These are phyloP conservation scores for Tuberolachnus salignus DNA, from an alignment of 2,888 invertebrate species.

Conservation along the genomic window DNA sequence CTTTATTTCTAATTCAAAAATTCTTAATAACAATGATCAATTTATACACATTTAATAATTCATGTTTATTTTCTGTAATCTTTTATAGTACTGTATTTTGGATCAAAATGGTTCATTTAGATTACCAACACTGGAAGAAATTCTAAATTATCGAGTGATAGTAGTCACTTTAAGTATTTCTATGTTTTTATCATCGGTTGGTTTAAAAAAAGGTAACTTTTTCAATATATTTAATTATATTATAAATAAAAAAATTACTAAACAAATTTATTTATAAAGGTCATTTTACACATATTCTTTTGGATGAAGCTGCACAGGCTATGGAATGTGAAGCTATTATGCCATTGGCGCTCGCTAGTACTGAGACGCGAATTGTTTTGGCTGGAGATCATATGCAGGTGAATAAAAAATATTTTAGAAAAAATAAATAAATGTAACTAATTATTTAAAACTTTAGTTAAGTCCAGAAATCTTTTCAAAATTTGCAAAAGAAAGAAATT, in stretches of 20 bases:
- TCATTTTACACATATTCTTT: constrained; percentile 78
- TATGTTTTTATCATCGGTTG: constrained; percentile 73
- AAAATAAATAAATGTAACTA: constrained; percentile 21
- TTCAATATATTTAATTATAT: not conserved
- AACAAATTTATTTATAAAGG: constrained; percentile 61
- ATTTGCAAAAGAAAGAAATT: constrained; percentile 72
- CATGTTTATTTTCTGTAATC: constrained; percentile 42
- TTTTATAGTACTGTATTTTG: constrained; percentile 74
- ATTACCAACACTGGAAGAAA: constrained; percentile 74
- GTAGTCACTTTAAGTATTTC: constrained; percentile 82
- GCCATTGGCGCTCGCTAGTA: constrained; percentile 76
- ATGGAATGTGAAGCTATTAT: constrained; percentile 85
- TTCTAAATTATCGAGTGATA: constrained; percentile 73
- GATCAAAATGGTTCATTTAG: constrained; percentile 68
- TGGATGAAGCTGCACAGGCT: constrained; percentile 87
- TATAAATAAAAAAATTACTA: not conserved
- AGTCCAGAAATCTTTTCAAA: constrained; percentile 81
- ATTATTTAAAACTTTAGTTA: constrained; percentile 65
- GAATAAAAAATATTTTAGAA: not conserved
- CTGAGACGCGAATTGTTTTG: constrained; percentile 75
- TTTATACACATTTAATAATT: too few species aligned
- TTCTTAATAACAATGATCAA: too few species aligned
- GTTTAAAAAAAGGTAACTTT: constrained; percentile 69
- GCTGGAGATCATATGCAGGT: constrained; percentile 84
- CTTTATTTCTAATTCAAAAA: not conserved